Conservation (phyloP, 2,113 vertebrate species). For the Nettapus auritus region DNA sequence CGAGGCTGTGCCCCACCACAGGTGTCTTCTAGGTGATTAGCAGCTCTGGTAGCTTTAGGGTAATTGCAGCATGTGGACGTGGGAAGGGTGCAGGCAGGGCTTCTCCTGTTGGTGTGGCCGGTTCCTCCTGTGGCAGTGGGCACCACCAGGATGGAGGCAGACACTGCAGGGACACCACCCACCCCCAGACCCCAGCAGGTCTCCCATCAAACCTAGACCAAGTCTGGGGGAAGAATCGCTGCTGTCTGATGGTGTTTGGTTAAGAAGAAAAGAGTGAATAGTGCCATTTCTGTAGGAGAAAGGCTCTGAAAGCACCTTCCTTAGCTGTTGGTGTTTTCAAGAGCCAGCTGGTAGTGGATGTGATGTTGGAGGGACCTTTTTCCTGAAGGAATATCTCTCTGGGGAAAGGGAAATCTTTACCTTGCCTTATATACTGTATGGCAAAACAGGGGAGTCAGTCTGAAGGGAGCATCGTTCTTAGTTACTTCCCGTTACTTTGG, state of each 20-base stretch:
- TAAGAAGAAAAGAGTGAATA: background rate
- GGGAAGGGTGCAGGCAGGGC: background rate
- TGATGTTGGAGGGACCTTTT: background rate
- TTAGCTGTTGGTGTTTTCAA: background rate
- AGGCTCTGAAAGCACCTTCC: background rate
- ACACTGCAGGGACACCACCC: background rate
- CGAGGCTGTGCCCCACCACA: background rate
- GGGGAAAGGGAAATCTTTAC: background rate
- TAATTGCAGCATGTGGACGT: background rate
- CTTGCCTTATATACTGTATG: background rate
- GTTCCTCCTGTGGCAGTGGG: background rate
- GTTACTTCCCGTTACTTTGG: background rate
- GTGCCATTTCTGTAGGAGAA: background rate
- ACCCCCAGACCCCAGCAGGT: background rate
- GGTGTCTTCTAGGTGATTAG: background rate
- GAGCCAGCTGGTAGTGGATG: background rate
- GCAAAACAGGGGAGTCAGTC: background rate
- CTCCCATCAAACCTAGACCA: background rate
- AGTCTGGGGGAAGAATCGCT: background rate
- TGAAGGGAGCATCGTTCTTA: background rate
- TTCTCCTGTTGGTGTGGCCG: background rate
- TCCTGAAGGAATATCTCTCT: background rate
- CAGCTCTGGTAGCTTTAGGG: background rate
- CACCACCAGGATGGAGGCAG: background rate
- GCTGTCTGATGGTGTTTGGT: background rate